Percentiles rank a stretch among this genome's conserved stretches.
These are phyloP conservation scores for Anabacerthia variegaticeps DNA, from an alignment of 2,797 vertebrate genomes.

Conservation along the genomic window DNA sequence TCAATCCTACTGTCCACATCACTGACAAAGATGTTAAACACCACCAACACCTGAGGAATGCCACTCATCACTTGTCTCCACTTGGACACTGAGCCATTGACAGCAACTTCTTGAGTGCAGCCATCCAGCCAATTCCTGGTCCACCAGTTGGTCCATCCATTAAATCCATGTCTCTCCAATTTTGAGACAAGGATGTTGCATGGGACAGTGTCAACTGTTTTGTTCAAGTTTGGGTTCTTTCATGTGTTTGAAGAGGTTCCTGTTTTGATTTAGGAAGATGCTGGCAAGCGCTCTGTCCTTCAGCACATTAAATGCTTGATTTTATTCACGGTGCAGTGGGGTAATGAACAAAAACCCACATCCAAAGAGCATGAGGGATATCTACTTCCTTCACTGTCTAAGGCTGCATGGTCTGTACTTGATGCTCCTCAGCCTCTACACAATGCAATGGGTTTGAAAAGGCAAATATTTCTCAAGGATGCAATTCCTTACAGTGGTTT, in stretches of 20 bases:
- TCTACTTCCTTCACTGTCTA: neutral
- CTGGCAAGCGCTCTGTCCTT: neutral
- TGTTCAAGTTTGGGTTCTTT: neutral
- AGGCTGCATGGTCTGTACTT: neutral
- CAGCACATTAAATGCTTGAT: neutral
- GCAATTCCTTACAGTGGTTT: neutral
- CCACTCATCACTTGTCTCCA: neutral
- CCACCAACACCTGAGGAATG: neutral
- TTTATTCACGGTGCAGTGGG: neutral
- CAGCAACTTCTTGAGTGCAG: neutral
- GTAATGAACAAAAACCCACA: neutral
- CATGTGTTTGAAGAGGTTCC: neutral
- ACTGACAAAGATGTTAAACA: neutral
- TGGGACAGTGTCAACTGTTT: neutral
- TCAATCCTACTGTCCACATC: neutral
- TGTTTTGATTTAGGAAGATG: neutral
- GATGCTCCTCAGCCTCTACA: neutral
- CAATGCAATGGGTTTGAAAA: rapidly evolving
- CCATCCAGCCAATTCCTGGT: neutral
- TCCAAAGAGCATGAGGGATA: neutral
- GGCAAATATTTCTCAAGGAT: neutral
- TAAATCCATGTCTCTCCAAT: neutral
- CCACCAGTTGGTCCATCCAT: neutral
- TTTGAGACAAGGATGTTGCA: neutral
- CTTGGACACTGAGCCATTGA: neutral